These are phyloP conservation scores for Drosophila kuntzei DNA, from an alignment of 2,888 invertebrate species.

Conservation along the genomic window DNA sequence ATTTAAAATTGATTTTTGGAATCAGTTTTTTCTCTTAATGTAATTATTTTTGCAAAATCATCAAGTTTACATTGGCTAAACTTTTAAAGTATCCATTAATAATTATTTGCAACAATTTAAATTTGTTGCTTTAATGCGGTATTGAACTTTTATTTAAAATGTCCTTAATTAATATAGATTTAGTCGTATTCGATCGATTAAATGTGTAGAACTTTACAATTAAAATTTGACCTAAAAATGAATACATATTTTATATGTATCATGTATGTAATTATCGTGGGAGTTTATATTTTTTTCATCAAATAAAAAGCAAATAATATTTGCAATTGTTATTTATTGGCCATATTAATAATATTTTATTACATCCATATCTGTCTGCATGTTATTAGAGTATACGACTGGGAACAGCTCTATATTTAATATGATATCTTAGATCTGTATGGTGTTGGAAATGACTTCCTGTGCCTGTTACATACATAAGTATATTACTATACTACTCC, in stretches of 20 bases:
- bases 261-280: not conserved
- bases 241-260: not conserved
- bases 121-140: not conserved
- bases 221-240: too few species aligned
- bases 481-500: conserved; percentile 6
- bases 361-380: not conserved
- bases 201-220: too few species aligned
- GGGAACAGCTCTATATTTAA: not conserved
- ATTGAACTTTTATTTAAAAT: not conserved
- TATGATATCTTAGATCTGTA: not conserved
- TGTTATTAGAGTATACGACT: not conserved
- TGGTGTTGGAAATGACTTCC: conserved; percentile 3
- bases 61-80: not conserved
- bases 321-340: conserved; percentile 9
- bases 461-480: not conserved
- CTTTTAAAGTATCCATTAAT: not conserved
- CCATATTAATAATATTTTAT: not conserved
- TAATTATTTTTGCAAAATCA: not conserved
- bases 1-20: too few species aligned
- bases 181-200: too few species aligned
- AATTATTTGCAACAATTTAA: not conserved
- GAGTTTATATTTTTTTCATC: conserved; percentile 13
- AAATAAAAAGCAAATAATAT: not conserved
- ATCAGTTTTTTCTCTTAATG: not conserved
- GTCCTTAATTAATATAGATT: not conserved